Percentiles rank a stretch among this genome's conserved stretches.
Conservation (phyloP, 2,888 invertebrate genomes). For the Drosophila koepferae region DNA sequence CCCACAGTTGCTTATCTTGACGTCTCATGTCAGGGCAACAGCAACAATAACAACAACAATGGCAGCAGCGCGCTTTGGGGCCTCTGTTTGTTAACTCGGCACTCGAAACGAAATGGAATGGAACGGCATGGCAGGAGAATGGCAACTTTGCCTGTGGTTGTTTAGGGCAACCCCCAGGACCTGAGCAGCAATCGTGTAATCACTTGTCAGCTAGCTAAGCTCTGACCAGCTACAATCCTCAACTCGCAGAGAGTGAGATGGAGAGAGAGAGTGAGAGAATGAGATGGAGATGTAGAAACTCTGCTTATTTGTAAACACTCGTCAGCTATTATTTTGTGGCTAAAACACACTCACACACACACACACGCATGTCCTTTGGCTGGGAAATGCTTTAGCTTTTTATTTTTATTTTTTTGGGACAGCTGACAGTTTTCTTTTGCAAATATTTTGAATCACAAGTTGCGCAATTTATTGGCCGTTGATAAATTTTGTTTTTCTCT, state of each 20-base stretch:
- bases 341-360: constrained; percentile 18
- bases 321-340: constrained; percentile 50
- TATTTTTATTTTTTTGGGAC: constrained; percentile 20
- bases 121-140: constrained; percentile 1
- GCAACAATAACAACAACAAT: constrained; percentile 2
- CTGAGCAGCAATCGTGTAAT: constrained; percentile 70
- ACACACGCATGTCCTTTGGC: constrained; percentile 21
- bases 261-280: neutral
- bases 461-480: constrained; percentile 70
- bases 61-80: constrained; percentile 6
- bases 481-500: constrained; percentile 57
- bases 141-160: constrained; percentile 43
- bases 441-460: constrained; percentile 73
- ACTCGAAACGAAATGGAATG: neutral
- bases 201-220: constrained; percentile 74
- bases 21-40: constrained; percentile 38
- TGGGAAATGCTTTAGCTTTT: constrained; percentile 20
- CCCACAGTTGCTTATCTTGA: constrained; percentile 53
- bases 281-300: neutral
- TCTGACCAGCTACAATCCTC: constrained; percentile 41
- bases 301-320: constrained; percentile 77
- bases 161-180: constrained; percentile 31
- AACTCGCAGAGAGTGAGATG: neutral
- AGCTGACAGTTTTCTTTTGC: constrained; percentile 53
- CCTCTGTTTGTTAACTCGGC: constrained; percentile 7